Base-by-base conservation (phyloP, 2,888 invertebrate species). In the Eupsilia transversa region DNA sequence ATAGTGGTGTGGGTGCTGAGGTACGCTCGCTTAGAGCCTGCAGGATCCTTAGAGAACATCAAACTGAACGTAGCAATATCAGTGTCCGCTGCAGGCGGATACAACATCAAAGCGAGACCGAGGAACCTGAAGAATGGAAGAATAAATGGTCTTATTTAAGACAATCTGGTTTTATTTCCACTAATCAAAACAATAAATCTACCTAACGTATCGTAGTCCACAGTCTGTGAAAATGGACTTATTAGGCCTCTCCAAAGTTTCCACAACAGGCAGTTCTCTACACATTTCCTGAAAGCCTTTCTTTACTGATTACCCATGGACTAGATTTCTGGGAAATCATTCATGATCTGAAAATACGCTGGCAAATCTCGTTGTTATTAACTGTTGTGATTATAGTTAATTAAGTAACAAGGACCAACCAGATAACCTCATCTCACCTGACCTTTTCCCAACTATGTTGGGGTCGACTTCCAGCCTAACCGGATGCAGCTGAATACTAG, bases 41-140 rank as follows among this genome's bases (percentile, higher is more conserved):
- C 89, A 0, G 94, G 92, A 0, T 79, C 82, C 2, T 43, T 93
- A 3, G 92, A 93, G 49, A 91, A 93, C 60, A 85, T 95, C 59
- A 90, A 92, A 6, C 85, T 94, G 0, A 87, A 94, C 30, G 91
- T 93, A 0, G 95, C 94, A 9, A 93, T 95, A 72, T 95, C 95
- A 0, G 94, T 94, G 12, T 91, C 91, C 52, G 89, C 93, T 7
- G 91, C 90, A 0, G 85, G 89, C 5, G 95, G 95, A 3, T 95
- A 94, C 86, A 92, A 91, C 35, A 74, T 95, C 17, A 87, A 88
- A 60, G 86, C 82, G 1, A 86, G 83, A 20, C 90, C 92, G 0
- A 90, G 93, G 54, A 63, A 3, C 3, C 9, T 20, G 14, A 52
- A 35, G 10, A 83, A 74, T 60, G 35, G 23, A 3, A 68, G 0